Evolutionary conservation across 2,113 vertebrate genomes (phyloP).

Genomic region (Microcebus ravelobensis): DNA sequence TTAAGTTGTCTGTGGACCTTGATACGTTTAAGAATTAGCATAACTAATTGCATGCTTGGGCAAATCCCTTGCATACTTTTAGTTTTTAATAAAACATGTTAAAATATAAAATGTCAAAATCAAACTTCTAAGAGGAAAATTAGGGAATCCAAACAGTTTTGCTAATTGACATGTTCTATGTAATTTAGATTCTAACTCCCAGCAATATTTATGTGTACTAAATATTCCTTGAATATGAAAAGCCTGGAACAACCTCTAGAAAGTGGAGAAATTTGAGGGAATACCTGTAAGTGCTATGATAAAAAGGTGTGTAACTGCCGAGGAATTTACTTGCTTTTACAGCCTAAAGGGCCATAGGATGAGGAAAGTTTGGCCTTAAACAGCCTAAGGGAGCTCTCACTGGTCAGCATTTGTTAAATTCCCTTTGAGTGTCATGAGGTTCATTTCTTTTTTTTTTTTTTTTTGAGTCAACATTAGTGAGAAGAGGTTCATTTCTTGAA

Average conservation of each 20-base stretch:
- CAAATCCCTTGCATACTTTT: conserved; percentile 46
- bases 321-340: not conserved
- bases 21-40: conserved; percentile 17
- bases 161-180: not conserved
- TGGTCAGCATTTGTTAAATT: not conserved
- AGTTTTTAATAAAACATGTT: conserved; percentile 47
- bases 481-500: conserved; percentile 19
- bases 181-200: conserved; percentile 37
- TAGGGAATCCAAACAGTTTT: not conserved
- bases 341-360: too few species aligned
- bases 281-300: not conserved
- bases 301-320: not conserved
- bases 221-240: not conserved
- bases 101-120: conserved; percentile 8
- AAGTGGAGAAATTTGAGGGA: not conserved
- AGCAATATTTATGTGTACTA: conserved; percentile 18
- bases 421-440: not conserved
- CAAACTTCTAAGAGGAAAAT: conserved; percentile 37
- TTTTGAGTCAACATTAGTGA: too few species aligned
- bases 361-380: not conserved
- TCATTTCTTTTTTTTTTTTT: too few species aligned
- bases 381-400: not conserved
- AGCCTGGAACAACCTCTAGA: not conserved
- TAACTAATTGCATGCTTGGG: conserved; percentile 35
- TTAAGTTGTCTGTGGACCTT: not conserved